Conservation (phyloP, 2,113 vertebrate genomes). For the Sinocyclocheilus rhinocerous region DNA sequence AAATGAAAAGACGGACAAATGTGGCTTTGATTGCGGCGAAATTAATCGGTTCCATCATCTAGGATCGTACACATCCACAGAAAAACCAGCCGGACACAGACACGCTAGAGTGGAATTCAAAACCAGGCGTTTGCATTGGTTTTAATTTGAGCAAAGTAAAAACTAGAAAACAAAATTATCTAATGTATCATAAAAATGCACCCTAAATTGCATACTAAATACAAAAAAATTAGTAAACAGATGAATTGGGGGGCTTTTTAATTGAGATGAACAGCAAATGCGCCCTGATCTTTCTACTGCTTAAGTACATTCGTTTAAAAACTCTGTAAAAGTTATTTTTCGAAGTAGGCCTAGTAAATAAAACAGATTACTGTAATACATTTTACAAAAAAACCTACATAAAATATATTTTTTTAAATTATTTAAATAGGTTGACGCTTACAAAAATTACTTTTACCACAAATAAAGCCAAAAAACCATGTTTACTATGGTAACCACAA, state of each 20-base stretch:
- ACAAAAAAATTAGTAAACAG: background rate
- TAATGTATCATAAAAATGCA: background rate
- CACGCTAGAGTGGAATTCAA: background rate
- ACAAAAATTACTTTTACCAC: too few relatives aligned
- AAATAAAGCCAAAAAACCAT: too few relatives aligned
- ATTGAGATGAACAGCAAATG: background rate
- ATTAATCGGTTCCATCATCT: conserved; percentile 7
- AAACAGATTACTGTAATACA: too few relatives aligned
- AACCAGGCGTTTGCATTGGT: background rate
- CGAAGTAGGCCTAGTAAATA: too few relatives aligned
- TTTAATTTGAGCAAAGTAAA: background rate
- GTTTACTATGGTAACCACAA: too few relatives aligned
- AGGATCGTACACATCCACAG: background rate
- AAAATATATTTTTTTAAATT: too few relatives aligned
- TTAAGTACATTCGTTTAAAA: background rate
- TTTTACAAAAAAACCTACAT: too few relatives aligned
- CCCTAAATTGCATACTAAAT: background rate
- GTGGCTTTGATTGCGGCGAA: conserved; percentile 68
- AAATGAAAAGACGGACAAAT: conserved; percentile 73
- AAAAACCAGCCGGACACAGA: background rate
- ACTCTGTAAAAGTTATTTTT: background rate
- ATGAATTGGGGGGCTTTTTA: background rate
- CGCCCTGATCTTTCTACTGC: background rate
- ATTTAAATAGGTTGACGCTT: too few relatives aligned
- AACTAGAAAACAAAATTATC: background rate